Percentiles rank a stretch among this genome's conserved stretches.
Conservation (phyloP, 2,113 vertebrate species). For the Elgaria multicarinata region DNA sequence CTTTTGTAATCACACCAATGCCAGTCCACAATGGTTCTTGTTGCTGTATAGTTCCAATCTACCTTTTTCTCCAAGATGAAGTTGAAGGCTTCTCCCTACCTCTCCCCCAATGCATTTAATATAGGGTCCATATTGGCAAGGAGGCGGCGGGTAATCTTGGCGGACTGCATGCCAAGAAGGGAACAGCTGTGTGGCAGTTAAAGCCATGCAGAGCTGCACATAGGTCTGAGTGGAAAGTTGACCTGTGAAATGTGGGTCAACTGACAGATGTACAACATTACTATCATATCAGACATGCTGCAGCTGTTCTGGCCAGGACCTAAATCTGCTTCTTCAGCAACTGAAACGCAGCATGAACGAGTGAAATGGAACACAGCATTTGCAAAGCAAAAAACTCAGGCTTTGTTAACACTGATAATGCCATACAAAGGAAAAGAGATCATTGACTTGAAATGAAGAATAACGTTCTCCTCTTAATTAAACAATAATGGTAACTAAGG, state of each 20-base stretch:
- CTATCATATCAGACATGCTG: not conserved
- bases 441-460: not conserved
- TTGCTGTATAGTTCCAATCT: not conserved
- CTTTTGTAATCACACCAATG: not conserved
- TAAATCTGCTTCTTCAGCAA: not conserved
- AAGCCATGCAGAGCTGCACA: not conserved
- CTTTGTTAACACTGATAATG: not conserved
- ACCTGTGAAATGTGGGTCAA: not conserved
- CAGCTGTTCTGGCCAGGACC: not conserved
- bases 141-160: not conserved
- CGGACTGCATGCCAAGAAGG: not conserved
- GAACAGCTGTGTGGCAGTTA: not conserved
- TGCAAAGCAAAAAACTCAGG: not conserved
- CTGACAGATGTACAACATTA: rapidly evolving
- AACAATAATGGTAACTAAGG: not conserved
- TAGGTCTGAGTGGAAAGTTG: not conserved
- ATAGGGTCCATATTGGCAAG: not conserved
- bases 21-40: rapidly evolving
- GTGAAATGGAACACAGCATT: no score
- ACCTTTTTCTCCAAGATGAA: rapidly evolving
- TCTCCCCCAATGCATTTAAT: not conserved
- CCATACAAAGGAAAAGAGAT: not conserved
- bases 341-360: not conserved
- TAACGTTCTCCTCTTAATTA: not conserved
- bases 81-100: not conserved